These are phyloP conservation scores for Choristoneura rosaceana DNA, from an alignment of 2,888 invertebrate genomes.

Conservation along the genomic window DNA sequence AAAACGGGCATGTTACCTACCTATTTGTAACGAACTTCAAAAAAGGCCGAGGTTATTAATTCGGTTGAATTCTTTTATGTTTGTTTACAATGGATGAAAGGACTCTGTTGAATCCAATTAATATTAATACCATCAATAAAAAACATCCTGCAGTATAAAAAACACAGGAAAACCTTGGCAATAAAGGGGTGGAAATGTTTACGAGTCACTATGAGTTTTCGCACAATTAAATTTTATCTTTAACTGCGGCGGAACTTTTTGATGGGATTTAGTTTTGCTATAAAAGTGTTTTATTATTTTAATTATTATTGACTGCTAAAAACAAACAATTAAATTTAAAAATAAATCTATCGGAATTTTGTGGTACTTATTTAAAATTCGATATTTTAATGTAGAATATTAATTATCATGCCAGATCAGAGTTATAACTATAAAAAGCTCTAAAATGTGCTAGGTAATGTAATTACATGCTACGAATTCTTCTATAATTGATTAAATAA, in stretches of 20 bases:
- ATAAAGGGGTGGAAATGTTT: slow-evolving; percentile 28
- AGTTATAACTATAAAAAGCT: no score
- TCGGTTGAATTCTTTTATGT: not conserved
- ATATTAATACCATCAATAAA: slow-evolving; percentile 5
- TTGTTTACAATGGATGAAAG: not conserved
- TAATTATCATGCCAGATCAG: no score
- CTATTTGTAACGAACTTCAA: no score
- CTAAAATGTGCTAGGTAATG: no score
- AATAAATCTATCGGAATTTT: not conserved
- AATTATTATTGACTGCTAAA: not conserved
- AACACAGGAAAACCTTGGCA: slow-evolving; percentile 11
- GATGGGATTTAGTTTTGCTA: not conserved
- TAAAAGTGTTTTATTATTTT: not conserved
- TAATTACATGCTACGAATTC: no score
- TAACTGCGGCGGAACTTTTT: slow-evolving; percentile 5
- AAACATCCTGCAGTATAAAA: slow-evolving; percentile 1
- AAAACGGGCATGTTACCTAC: no score
- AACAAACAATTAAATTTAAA: not conserved
- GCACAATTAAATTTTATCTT: slow-evolving; percentile 37
- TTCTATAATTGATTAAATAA: no score
- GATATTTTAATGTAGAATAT: no score
- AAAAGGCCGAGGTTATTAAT: no score
- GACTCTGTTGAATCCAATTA: not conserved
- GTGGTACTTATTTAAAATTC: no score
- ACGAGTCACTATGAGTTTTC: slow-evolving; percentile 28